Conservation (phyloP, 2,888 invertebrate species). For the Siphonodentalium dalli region DNA sequence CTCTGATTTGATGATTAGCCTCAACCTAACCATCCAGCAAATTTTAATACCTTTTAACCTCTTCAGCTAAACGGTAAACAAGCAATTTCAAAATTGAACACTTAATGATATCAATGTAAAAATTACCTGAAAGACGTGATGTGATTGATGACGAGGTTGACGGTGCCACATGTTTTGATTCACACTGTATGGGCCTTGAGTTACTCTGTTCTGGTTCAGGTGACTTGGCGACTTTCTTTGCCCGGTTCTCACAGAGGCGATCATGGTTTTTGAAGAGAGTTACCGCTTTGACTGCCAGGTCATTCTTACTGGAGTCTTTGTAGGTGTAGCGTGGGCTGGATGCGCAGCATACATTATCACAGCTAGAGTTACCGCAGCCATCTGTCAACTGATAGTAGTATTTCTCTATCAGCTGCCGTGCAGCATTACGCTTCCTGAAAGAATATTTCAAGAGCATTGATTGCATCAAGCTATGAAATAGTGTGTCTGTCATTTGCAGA, state of each 20-base stretch:
- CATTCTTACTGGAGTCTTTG: slow-evolving; percentile 79
- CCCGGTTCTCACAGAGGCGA: slow-evolving; percentile 75
- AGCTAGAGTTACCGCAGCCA: slow-evolving; percentile 89
- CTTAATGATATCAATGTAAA: too few relatives aligned
- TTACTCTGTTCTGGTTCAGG: slow-evolving; percentile 17
- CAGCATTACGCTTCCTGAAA: slow-evolving; percentile 68
- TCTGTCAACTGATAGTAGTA: slow-evolving; percentile 92
- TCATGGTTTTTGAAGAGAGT: slow-evolving; percentile 86
- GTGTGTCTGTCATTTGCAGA: too few relatives aligned
- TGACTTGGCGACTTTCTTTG: slow-evolving; percentile 50
- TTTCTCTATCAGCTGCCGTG: slow-evolving; percentile 82
- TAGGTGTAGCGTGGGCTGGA: slow-evolving; percentile 71
- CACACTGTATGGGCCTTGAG: too few relatives aligned
- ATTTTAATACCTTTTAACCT: too few relatives aligned
- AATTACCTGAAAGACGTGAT: too few relatives aligned
- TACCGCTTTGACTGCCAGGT: slow-evolving; percentile 89
- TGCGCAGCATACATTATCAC: slow-evolving; percentile 86
- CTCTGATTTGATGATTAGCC: too few relatives aligned
- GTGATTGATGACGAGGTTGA: too few relatives aligned
- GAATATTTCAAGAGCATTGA: slow-evolving; percentile 12
- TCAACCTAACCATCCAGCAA: too few relatives aligned
- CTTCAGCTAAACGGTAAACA: background rate
- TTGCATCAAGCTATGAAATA: too few relatives aligned
- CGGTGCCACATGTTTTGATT: too few relatives aligned
- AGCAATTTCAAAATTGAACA: background rate